Conservation (phyloP, 1,140 invertebrate species). For the Procambarus clarkii region DNA sequence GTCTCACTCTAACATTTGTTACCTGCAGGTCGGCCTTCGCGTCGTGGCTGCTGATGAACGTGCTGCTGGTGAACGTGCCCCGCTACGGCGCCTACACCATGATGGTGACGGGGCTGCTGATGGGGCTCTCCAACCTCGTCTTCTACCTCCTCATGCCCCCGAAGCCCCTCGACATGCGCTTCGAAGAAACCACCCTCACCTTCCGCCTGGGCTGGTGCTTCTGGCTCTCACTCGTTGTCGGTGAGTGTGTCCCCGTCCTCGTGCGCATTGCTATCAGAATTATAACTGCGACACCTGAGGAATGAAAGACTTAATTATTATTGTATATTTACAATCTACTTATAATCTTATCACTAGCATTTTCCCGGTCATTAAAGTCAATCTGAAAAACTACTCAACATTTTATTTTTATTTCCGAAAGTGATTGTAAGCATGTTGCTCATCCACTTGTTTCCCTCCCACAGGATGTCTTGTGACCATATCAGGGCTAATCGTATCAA, state of each 20-base stretch:
- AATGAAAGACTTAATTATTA: too few relatives aligned
- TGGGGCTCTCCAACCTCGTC: slow-evolving; percentile 79
- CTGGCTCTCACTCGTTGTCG: slow-evolving; percentile 91
- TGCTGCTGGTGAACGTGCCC: slow-evolving; percentile 92
- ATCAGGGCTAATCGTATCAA: slow-evolving; percentile 85
- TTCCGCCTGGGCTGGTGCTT: slow-evolving; percentile 95
- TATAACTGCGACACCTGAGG: too few relatives aligned
- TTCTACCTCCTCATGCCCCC: slow-evolving; percentile 90
- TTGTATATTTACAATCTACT: too few relatives aligned
- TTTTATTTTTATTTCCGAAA: too few relatives aligned
- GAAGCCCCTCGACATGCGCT: slow-evolving; percentile 87
- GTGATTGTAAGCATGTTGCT: too few relatives aligned
- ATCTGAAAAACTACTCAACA: too few relatives aligned
- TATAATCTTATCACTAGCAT: too few relatives aligned
- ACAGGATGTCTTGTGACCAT: slow-evolving; percentile 86
- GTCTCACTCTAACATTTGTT: not conserved
- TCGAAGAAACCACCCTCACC: slow-evolving; percentile 87
- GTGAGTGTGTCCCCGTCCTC: slow-evolving; percentile 77
- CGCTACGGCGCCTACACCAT: slow-evolving; percentile 94
- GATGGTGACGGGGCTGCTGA: slow-evolving; percentile 82
- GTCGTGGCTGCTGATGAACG: slow-evolving; percentile 93
- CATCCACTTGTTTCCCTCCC: not conserved
- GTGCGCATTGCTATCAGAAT: too few relatives aligned
- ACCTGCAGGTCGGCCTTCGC: slow-evolving; percentile 88
- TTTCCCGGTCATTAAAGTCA: too few relatives aligned